Percentiles rank a stretch among this genome's conserved stretches.
Conservation (phyloP, 1,140 invertebrate genomes). For the Scaptomyza hsui region DNA sequence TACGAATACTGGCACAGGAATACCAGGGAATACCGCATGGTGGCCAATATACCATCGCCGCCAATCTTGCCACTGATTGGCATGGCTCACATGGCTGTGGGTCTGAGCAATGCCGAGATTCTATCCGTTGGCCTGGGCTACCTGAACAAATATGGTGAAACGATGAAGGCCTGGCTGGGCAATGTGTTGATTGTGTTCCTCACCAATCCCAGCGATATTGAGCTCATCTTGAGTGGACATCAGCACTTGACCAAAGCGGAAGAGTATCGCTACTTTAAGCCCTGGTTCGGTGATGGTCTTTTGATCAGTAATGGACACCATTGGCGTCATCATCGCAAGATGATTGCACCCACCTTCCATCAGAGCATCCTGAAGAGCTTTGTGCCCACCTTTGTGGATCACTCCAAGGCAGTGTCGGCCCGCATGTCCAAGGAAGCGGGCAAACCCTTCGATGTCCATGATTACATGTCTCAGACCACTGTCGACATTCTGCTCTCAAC, state of each 20-base stretch:
- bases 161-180: constrained; percentile 87
- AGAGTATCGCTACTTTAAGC: constrained; percentile 93
- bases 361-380: constrained; percentile 96
- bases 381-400: constrained; percentile 93
- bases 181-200: constrained; percentile 87
- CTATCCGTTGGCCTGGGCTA: constrained; percentile 84
- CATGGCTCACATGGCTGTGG: constrained; percentile 85
- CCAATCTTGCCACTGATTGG: constrained; percentile 86
- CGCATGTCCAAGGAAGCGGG: constrained; percentile 87
- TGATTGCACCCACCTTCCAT: constrained; percentile 97
- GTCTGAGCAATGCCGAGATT: constrained; percentile 85
- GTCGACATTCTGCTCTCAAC: constrained; percentile 94
- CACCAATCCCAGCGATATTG: constrained; percentile 88
- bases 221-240: constrained; percentile 88
- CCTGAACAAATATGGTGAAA: constrained; percentile 85
- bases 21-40: constrained; percentile 78
- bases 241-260: constrained; percentile 92
- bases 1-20: constrained; percentile 78
- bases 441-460: constrained; percentile 92
- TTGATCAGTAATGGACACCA: constrained; percentile 92
- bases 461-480: constrained; percentile 92
- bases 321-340: constrained; percentile 93
- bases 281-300: constrained; percentile 95
- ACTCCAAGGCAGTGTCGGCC: constrained; percentile 89
- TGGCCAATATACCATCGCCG: constrained; percentile 85